phyloP scores from a whole-genome alignment of 2,888 invertebrate species.

The Blera fallax region DNA sequence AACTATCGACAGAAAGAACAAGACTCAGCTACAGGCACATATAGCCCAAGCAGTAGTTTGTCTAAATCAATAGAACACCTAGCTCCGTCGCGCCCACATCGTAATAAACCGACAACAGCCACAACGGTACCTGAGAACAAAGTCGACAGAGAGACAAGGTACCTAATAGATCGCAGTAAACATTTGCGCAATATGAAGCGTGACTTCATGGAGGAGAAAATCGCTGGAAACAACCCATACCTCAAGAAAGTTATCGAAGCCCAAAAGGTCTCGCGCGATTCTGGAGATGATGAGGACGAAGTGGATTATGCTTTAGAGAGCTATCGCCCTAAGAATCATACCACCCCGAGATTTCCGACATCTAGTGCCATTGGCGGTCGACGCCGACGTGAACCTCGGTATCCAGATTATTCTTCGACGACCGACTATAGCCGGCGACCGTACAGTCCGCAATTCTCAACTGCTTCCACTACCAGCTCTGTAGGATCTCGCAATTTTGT shows the following conservation, averaged over 20 bases:
- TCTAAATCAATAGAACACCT: slow-evolving; percentile 59
- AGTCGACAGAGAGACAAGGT: slow-evolving; percentile 78
- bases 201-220: slow-evolving; percentile 81
- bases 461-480: slow-evolving; percentile 30
- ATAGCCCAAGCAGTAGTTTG: slow-evolving; percentile 70
- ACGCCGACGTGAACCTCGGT: slow-evolving; percentile 60
- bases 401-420: slow-evolving; percentile 37
- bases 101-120: slow-evolving; percentile 54
- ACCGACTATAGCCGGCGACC: slow-evolving; percentile 50
- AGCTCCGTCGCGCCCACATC: slow-evolving; percentile 72
- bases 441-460: slow-evolving; percentile 48
- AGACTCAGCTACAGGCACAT: slow-evolving; percentile 50
- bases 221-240: slow-evolving; percentile 81
- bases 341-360: slow-evolving; percentile 77
- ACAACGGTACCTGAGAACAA: slow-evolving; percentile 44
- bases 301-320: slow-evolving; percentile 75
- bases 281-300: slow-evolving; percentile 53
- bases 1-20: slow-evolving; percentile 75
- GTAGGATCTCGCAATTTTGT: slow-evolving; percentile 74
- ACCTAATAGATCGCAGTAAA: slow-evolving; percentile 80
- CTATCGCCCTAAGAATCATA: slow-evolving; percentile 77
- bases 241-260: slow-evolving; percentile 78
- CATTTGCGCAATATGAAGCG: slow-evolving; percentile 80
- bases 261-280: slow-evolving; percentile 69
- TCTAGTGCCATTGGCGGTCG: slow-evolving; percentile 74